Evolutionary conservation across 2,888 invertebrate genomes (phyloP).

Genomic region (Sphaeridia pumilis): DNA sequence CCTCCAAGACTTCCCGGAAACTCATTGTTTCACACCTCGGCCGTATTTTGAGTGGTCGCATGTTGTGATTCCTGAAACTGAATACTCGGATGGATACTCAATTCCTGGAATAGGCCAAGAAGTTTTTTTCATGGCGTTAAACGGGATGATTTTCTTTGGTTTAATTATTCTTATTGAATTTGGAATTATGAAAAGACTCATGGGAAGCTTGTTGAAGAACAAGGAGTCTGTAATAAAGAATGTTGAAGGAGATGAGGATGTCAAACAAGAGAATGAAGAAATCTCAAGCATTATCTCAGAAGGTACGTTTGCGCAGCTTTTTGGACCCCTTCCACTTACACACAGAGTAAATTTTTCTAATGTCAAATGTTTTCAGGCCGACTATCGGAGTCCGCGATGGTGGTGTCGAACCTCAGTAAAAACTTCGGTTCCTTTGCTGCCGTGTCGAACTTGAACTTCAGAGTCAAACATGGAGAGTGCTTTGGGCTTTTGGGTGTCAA

Average conservation of each 20-base stretch:
- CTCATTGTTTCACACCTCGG: slow-evolving; percentile 24
- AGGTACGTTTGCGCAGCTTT: slow-evolving; percentile 6
- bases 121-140: slow-evolving; percentile 21
- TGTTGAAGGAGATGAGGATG: slow-evolving; percentile 25
- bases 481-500: slow-evolving; percentile 45
- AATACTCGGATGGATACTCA: slow-evolving; percentile 3
- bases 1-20: slow-evolving; percentile 5
- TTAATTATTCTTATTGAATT: slow-evolving; percentile 26
- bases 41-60: slow-evolving; percentile 25
- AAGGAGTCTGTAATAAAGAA: slow-evolving; percentile 15
- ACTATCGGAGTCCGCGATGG: slow-evolving; percentile 15
- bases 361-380: not conserved
- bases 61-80: not conserved
- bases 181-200: slow-evolving; percentile 21
- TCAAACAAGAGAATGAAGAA: slow-evolving; percentile 17
- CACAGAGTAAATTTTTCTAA: no score
- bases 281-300: slow-evolving; percentile 11
- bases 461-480: slow-evolving; percentile 46
- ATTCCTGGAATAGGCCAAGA: slow-evolving; percentile 26
- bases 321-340: no score
- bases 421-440: slow-evolving; percentile 42
- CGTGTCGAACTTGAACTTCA: slow-evolving; percentile 55
- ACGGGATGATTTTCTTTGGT: slow-evolving; percentile 19
- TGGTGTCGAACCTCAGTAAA: slow-evolving; percentile 11
- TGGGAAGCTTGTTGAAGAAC: slow-evolving; percentile 15